These are phyloP conservation scores for Tethya wilhelma DNA, from an alignment of 37 sponge, comb jelly and placozoan genomes.

Conservation along the genomic window DNA sequence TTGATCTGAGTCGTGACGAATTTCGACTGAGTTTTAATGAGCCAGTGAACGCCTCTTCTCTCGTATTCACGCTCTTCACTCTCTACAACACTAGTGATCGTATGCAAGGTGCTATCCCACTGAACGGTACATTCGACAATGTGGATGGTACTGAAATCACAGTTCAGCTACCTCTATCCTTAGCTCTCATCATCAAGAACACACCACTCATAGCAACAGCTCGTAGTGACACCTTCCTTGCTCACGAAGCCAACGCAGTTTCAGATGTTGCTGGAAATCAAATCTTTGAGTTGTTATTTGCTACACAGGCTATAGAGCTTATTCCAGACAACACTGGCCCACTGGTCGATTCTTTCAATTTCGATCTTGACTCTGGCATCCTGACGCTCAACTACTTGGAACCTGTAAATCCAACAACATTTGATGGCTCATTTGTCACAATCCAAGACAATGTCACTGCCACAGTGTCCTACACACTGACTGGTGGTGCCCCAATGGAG, in stretches of 20 bases:
- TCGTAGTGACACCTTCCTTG: constrained; percentile 60
- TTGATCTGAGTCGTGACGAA: constrained; percentile 50
- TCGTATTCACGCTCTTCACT: constrained; percentile 52
- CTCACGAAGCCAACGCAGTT: constrained; percentile 28
- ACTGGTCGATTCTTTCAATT: constrained; percentile 61
- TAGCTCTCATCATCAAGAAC: constrained; percentile 71
- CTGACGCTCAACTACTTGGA: constrained; percentile 76
- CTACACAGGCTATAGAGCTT: constrained; percentile 31
- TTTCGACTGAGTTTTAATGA: constrained; percentile 81
- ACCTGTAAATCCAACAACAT: constrained; percentile 54
- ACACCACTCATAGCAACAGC: constrained; percentile 44
- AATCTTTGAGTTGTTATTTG: background rate
- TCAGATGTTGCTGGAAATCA: constrained; percentile 48
- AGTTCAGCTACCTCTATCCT: constrained; percentile 20
- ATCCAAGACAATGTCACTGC: constrained; percentile 59
- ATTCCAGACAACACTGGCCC: constrained; percentile 65
- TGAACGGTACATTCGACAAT: constrained; percentile 28
- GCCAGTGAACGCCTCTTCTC: constrained; percentile 71
- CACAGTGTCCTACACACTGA: constrained; percentile 34
- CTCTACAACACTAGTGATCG: constrained; percentile 21
- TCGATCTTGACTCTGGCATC: constrained; percentile 81
- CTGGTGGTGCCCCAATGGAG: constrained; percentile 59
- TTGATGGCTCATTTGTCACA: constrained; percentile 57
- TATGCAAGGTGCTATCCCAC: background rate
- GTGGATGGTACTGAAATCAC: constrained; percentile 58